phyloP scores from a whole-genome alignment of 2,797 vertebrate species.

The Threskiornis aethiopicus region DNA sequence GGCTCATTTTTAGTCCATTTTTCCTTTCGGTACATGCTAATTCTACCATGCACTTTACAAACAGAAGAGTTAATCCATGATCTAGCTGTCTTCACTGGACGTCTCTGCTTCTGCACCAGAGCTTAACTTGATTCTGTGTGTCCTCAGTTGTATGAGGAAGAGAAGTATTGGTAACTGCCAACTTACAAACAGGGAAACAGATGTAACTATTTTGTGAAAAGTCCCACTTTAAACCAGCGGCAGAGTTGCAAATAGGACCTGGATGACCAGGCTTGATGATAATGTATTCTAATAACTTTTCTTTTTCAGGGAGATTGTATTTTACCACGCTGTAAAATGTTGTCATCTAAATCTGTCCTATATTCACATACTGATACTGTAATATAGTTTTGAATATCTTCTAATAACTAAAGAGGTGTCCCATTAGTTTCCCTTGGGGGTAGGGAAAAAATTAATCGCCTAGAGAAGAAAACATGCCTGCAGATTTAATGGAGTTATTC shows the following conservation, averaged over 20 bases:
- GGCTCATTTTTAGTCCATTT: slow-evolving; percentile 6
- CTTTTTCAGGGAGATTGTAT: neutral
- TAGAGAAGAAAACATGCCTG: neutral
- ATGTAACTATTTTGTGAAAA: neutral
- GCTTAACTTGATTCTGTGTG: neutral
- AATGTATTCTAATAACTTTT: neutral
- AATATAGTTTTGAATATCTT: neutral
- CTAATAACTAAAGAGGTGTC: neutral
- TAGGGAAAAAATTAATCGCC: neutral
- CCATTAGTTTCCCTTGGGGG: neutral
- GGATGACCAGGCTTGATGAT: neutral
- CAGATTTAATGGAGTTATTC: neutral
- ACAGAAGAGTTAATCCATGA: neutral
- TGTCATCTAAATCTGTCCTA: neutral
- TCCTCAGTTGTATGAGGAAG: slow-evolving; percentile 29
- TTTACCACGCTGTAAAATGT: neutral
- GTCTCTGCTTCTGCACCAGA: neutral
- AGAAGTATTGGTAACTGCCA: neutral
- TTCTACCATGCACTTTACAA: neutral
- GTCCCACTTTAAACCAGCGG: neutral
- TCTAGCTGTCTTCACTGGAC: neutral
- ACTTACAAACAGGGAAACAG: neutral
- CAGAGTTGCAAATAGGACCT: neutral
- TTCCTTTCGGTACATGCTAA: neutral
- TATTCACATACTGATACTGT: neutral